Evolutionary conservation across 2,888 invertebrate genomes (phyloP).

Genomic region (Nysson spinosus): DNA sequence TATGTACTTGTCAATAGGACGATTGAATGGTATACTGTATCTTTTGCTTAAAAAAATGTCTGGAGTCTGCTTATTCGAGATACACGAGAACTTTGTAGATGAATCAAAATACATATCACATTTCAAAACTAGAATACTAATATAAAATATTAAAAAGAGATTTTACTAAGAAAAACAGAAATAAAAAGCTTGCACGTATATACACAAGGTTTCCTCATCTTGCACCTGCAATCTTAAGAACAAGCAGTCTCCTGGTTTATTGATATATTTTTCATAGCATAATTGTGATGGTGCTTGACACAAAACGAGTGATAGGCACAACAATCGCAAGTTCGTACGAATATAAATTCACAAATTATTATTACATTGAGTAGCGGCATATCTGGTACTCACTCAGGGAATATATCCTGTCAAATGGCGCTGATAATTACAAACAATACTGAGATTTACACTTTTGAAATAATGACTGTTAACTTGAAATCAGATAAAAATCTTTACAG

Average conservation of each 20-base stretch:
- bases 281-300: constrained; percentile 71
- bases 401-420: constrained; percentile 77
- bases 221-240: constrained; percentile 43
- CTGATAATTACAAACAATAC: constrained; percentile 77
- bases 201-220: constrained; percentile 17
- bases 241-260: constrained; percentile 64
- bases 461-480: constrained; percentile 73
- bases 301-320: constrained; percentile 72
- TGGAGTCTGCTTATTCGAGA: constrained; percentile 62
- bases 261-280: constrained; percentile 42
- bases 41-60: constrained; percentile 42
- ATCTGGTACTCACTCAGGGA: constrained; percentile 77
- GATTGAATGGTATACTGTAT: constrained; percentile 55
- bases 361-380: constrained; percentile 77
- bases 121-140: constrained; percentile 6
- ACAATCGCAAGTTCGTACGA: constrained; percentile 64
- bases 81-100: constrained; percentile 1
- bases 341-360: constrained; percentile 66
- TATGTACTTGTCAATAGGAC: constrained; percentile 59
- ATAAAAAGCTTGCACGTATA: constrained; percentile 5
- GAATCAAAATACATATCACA: constrained; percentile 7
- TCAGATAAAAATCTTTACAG: constrained; percentile 67
- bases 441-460: constrained; percentile 77
- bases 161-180: constrained; percentile 5
- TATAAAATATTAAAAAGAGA: background rate